These are phyloP conservation scores for Penaeus japonicus DNA, from an alignment of 1,140 invertebrate genomes.

Conservation along the genomic window DNA sequence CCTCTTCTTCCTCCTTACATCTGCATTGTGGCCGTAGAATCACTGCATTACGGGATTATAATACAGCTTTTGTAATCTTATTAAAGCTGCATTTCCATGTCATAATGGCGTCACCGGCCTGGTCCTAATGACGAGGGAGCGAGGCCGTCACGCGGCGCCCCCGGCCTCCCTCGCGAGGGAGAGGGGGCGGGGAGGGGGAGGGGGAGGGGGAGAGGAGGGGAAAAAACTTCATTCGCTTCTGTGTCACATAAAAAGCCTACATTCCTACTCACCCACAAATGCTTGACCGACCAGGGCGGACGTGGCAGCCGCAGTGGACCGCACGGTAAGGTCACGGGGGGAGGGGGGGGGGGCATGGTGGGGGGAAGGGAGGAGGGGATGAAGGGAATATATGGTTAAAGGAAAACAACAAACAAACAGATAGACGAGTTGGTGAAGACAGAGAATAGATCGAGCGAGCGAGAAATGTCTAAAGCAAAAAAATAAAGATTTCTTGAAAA, in stretches of 20 bases:
- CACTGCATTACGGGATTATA: too few species aligned
- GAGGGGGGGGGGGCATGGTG: background rate
- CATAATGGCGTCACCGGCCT: too few species aligned
- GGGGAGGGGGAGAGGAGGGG: background rate
- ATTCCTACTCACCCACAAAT: background rate
- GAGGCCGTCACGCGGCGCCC: too few species aligned
- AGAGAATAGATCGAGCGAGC: background rate
- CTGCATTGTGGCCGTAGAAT: too few species aligned
- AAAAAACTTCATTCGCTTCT: background rate
- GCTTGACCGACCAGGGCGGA: background rate
- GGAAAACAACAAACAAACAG: too few species aligned
- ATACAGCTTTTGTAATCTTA: too few species aligned
- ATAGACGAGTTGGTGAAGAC: too few species aligned
- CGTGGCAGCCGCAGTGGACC: too few species aligned
- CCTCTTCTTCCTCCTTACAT: too few species aligned
- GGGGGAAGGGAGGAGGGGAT: background rate
- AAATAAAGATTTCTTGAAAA: background rate
- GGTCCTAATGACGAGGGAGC: too few species aligned
- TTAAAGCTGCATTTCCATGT: too few species aligned
- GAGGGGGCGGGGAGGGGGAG: background rate
- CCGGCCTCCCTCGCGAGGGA: background rate
- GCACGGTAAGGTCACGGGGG: too few species aligned
- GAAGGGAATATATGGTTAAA: background rate
- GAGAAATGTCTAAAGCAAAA: background rate
- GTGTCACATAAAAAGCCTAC: constrained; percentile 17